These are phyloP conservation scores for Oreortyx pictus DNA, from an alignment of 2,797 vertebrate species.

Conservation along the genomic window DNA sequence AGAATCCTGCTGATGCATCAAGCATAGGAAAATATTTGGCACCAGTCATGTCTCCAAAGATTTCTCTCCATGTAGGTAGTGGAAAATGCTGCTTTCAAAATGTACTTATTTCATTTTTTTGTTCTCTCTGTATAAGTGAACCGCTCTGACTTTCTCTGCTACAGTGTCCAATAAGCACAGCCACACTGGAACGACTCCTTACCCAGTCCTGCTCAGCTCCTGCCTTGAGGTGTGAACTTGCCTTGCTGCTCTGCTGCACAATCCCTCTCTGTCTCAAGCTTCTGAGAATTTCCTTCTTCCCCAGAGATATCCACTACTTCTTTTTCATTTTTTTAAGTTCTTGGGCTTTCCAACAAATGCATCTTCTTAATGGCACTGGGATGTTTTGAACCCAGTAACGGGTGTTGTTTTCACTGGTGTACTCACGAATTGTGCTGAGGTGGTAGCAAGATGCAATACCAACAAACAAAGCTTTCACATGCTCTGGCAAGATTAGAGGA, in stretches of 20 bases:
- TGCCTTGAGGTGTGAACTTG: conserved; percentile 12
- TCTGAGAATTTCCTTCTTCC: neutral
- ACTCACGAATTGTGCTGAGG: neutral
- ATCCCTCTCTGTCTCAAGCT: neutral
- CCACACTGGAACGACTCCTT: neutral
- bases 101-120: neutral
- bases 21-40: conserved; percentile 51
- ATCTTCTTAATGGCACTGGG: neutral
- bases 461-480: neutral
- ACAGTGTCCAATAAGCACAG: neutral
- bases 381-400: neutral
- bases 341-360: neutral
- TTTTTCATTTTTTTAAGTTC: neutral
- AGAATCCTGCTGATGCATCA: conserved; percentile 58
- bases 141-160: neutral
- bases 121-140: neutral
- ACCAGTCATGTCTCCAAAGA: neutral
- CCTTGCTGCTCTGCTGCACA: neutral
- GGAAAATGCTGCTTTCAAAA: conserved; percentile 47
- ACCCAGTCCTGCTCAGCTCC: neutral
- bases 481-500: neutral
- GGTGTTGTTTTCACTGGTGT: neutral
- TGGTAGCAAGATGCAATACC: neutral
- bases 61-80: conserved; percentile 51
- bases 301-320: neutral